Conservation (phyloP, 2,797 vertebrate genomes). For the Helarctos malayanus region DNA sequence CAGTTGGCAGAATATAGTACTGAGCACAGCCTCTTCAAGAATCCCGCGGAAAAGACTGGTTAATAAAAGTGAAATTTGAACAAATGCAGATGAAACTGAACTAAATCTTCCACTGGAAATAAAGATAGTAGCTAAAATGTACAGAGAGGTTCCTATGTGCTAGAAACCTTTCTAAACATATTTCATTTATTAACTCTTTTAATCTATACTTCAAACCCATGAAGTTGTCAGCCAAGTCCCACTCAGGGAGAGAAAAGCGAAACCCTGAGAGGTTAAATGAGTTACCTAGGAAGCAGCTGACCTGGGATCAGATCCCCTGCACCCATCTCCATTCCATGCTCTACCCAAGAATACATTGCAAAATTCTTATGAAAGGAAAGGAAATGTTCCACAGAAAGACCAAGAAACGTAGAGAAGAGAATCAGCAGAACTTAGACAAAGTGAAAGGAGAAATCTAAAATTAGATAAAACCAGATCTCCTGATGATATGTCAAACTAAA, state of each 20-base stretch:
- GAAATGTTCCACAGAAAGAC: background rate
- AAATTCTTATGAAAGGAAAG: background rate
- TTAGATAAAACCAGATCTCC: background rate
- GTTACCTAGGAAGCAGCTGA: background rate
- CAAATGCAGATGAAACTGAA: background rate
- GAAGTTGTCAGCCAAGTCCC: background rate
- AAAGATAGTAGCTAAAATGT: background rate
- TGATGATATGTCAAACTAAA: background rate
- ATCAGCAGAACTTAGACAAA: background rate
- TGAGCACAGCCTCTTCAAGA: background rate
- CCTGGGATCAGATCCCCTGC: background rate
- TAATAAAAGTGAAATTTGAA: constrained; percentile 55
- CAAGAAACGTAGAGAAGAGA: background rate
- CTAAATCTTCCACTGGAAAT: background rate
- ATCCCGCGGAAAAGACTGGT: background rate
- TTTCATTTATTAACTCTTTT: background rate
- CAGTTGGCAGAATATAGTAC: background rate
- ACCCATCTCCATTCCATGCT: background rate
- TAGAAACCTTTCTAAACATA: background rate
- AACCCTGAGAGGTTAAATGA: background rate
- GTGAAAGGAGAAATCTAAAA: constrained; percentile 36
- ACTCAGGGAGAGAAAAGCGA: background rate
- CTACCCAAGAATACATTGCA: background rate
- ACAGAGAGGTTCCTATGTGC: background rate
- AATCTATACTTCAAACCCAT: background rate